Base-by-base conservation (phyloP, 1,140 invertebrate genomes). In the Atta cephalotes region DNA sequence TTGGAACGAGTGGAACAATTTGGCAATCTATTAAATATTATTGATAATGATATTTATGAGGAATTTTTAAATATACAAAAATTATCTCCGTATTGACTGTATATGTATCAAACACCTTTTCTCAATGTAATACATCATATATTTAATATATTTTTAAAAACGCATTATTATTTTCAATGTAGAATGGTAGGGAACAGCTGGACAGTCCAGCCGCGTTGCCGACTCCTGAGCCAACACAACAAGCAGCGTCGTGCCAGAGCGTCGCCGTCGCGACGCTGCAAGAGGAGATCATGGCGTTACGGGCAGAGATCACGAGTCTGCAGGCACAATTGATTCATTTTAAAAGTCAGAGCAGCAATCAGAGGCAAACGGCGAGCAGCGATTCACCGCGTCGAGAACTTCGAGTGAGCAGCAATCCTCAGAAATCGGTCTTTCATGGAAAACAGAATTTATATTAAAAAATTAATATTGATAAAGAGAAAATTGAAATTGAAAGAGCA, bases 201-300 rank as follows among this genome's bases (percentile, higher is more conserved):
- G 92, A 91, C 49, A 94, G 93, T 90, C 93, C 93, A 12, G 93
- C 93, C 49, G 93, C 92, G 16, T 79, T 94, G n/a, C 93, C 93
- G 28, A 96, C 95, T 68, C 95, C 95, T 2, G 95, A 96, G 81
- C 95, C 94, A 66, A 92, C 95, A 58, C 95, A 95, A 76, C 95
- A 95, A 90, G 95, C 95, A 1, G 89, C 80, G 0, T 93, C 93
- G 3, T 94, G 92, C 58, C 93, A 94, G 70, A 94, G 91, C 56
- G 92, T 93, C 12, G 92, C 88, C 12, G 89, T 94, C 12, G 92
- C 91, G n/a, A 86, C 92, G 16, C 72, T 96, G 35, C 96, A 96
- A 87, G 95, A 96, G 65, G 96, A 96, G 94, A 95, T 96, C 28
- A 89, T 93, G 7, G 95, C 95, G 76, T 92, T 96, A 60, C 95